Evolutionary conservation across 1,140 invertebrate species (phyloP).

Genomic region (Pogonognathellus flavescens): DNA sequence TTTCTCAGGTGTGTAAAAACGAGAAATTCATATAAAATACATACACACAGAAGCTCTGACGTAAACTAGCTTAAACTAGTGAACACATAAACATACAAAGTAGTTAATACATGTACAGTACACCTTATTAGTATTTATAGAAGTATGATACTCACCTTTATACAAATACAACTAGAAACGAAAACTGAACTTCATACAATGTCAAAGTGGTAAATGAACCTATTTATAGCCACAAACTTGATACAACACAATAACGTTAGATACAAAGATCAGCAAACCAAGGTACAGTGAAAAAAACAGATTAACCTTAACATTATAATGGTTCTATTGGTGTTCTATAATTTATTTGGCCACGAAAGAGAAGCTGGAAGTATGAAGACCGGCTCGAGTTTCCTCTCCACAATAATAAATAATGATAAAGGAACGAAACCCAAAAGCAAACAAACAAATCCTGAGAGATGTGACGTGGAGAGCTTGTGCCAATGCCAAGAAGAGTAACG

Average conservation of each 20-base stretch:
- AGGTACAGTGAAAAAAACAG: not conserved
- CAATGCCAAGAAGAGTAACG: not conserved
- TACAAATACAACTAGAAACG: no score
- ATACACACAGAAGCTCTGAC: no score
- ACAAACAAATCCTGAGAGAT: slow-evolving; percentile 34
- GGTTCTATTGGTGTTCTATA: slow-evolving; percentile 11
- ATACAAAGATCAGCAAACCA: slow-evolving; percentile 32
- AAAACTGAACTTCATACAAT: not conserved
- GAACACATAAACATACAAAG: no score
- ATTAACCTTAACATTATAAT: slow-evolving; percentile 34
- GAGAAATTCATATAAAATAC: no score
- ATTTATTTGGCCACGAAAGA: slow-evolving; percentile 22
- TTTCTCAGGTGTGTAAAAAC: no score
- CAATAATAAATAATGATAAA: slow-evolving; percentile 52
- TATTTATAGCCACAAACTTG: slow-evolving; percentile 1
- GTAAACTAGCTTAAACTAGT: no score
- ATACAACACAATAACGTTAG: slow-evolving; percentile 16
- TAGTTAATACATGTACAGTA: no score
- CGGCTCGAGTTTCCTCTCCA: slow-evolving; percentile 34
- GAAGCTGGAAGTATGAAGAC: not conserved
- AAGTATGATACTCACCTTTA: no score
- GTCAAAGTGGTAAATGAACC: slow-evolving; percentile 9
- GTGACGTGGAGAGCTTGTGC: slow-evolving; percentile 35
- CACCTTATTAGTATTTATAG: no score
- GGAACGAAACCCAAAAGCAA: slow-evolving; percentile 19